phyloP scores from a whole-genome alignment of 2,113 vertebrate species.

The Anseranas semipalmata region DNA sequence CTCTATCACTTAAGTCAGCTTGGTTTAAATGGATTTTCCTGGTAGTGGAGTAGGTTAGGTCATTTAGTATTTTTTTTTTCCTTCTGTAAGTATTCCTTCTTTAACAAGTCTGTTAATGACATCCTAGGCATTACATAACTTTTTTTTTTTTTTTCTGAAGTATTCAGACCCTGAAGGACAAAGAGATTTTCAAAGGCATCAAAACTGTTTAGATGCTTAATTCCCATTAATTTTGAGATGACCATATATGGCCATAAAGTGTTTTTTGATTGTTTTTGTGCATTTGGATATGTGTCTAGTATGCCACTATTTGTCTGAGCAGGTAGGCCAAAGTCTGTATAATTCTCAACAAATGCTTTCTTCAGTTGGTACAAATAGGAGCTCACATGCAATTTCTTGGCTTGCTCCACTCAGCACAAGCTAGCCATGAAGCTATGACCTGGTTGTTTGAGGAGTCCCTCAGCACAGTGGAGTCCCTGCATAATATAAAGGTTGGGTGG shows the following conservation, averaged over 20 bases:
- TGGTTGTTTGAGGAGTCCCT: neutral
- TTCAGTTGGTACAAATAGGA: neutral
- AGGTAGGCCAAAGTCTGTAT: neutral
- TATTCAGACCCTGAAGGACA: neutral
- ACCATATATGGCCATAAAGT: neutral
- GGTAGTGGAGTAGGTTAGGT: neutral
- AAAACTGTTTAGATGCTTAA: neutral
- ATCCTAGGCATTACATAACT: neutral
- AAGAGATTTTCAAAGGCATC: neutral
- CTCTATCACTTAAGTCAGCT: neutral
- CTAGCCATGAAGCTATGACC: neutral
- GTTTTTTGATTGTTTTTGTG: neutral
- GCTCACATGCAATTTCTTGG: neutral
- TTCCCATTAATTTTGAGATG: neutral
- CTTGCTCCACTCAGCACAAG: neutral
- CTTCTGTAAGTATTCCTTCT: neutral
- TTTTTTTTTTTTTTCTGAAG: neutral
- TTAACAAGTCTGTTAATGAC: neutral
- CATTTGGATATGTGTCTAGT: neutral
- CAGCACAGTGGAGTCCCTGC: neutral
- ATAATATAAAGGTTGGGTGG: neutral
- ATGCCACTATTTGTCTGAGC: neutral
- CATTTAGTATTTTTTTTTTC: neutral
- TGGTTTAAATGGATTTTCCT: conserved; percentile 20
- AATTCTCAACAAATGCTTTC: neutral